Base-by-base conservation (phyloP, 2,888 invertebrate genomes). In the Leistus spinibarbis region DNA sequence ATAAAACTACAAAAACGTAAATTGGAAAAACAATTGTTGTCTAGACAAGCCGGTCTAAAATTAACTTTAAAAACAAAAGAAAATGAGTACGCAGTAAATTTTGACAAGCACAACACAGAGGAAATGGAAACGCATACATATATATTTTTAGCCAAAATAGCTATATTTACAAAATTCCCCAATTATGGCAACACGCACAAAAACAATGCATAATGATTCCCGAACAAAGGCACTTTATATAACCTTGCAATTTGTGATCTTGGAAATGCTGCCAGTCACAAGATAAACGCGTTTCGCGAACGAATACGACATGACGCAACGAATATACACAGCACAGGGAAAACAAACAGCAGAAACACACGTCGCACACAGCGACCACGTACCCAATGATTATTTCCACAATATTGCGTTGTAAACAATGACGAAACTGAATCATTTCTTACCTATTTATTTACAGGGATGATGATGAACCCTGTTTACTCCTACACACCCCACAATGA, bases 401-500 rank as follows among this genome's bases (percentile, higher is more conserved):
- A 27, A 27, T 27, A 62, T 75, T 69, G 53, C 60, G 40, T 23
- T 20, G 22, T 70, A 73, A 75, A 66, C 57, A 73, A 69, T 70
- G 76, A 7, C 40, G 71, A 66, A 73, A 67, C 74, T 66, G 77
- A 76, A 77, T 69, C 76, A 78, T 69, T 72, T 63, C 70, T 76
- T 75, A 78, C 79, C 81, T 81, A 82, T 83, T 81, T 80, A 80
- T 81, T 79, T 78, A 79, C 81, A 82, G 84, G 84, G 85, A 80
- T 80, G 82, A 80, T 82, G 82, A 82, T 82, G 80, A 82, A 81
- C 81, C 81, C 81, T 80, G 79, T 80, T 80, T 81, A 80, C 82
- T 79, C 80, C 81, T 81, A 85, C 84, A 85, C 85, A 91, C 90
- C 91, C 91, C 91, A 90, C 89, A 90, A 89, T 89, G 89, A 90